Evolutionary conservation across 2,113 vertebrate genomes (phyloP).

Genomic region (Cettia cetti): DNA sequence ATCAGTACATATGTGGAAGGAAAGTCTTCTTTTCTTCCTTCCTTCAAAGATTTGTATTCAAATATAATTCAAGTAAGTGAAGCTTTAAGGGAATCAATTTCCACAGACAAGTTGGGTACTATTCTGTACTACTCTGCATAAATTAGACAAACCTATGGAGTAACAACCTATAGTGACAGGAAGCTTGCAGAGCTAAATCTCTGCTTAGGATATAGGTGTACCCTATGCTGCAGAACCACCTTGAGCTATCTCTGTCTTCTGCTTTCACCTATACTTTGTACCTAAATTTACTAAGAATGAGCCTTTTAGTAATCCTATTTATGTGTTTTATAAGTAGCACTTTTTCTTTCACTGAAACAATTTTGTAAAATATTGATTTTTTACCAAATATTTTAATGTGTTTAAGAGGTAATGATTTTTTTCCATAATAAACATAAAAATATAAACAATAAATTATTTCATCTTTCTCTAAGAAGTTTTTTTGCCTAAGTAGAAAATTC

Average conservation of each 20-base stretch:
- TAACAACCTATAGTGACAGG: not conserved
- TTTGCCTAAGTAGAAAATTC: not conserved
- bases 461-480: not conserved
- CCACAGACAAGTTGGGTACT: not conserved
- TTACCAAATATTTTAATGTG: not conserved
- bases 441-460: not conserved
- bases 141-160: not conserved
- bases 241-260: not conserved
- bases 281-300: not conserved
- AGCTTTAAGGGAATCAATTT: not conserved
- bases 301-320: not conserved
- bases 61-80: not conserved
- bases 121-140: not conserved
- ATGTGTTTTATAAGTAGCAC: not conserved
- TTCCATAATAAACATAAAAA: not conserved
- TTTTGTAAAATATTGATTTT: not conserved
- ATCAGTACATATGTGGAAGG: not conserved
- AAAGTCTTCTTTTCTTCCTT: not conserved
- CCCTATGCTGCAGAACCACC: not conserved
- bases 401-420: not conserved
- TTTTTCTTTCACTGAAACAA: not conserved
- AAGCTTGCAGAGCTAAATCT: not conserved
- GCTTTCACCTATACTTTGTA: not conserved
- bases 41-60: not conserved
- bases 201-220: not conserved